Base-by-base conservation (phyloP, 2,888 invertebrate genomes). In the Amorpha juglandis region DNA sequence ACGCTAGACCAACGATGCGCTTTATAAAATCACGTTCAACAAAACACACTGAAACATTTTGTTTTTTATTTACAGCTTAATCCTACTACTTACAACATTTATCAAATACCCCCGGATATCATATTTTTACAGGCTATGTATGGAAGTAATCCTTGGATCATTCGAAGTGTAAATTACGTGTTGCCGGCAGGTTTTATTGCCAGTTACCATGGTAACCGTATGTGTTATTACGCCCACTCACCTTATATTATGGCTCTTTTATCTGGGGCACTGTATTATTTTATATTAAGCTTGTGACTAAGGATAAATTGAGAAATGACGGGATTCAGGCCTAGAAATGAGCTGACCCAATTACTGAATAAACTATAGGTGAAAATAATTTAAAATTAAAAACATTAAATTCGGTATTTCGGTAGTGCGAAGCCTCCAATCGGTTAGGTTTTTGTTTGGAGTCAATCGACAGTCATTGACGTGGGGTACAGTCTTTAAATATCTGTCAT, bases 141-240 rank as follows among this genome's bases (percentile, higher is more conserved):
- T 52, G 6, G 21, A 12, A 21, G 52, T 52, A 52, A 52, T 33
- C 52, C 27, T 50, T 6, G 52, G 52, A 12, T 52, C 33, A 50
- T 50, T 50, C 9, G 50, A 27, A 6, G 52, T 52, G 27, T 52
- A 27, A 52, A 52, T 52, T 52, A 52, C 52, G 51, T 12, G 52
- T 27, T 14, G 52, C 14, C 6, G 27, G 27, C 12, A 12, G 50
- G 50, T 52, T 52, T 50, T 52, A 52, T 52, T 27, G 27, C 27
- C 52, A 11, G 52, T 52, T 52, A 7, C 33, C 14, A 27, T 52
- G 33, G 27, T 4, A 33, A 52, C 52, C 14, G 27, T 12, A 6
- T 33, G 12, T 21, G 27, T 52, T 52, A 50, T 52, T 51, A 21
- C 21, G 9, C 8, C 51, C 51, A 51, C n/a, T 6, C 16, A 38